Evolutionary conservation across 2,113 vertebrate genomes (phyloP).

Genomic region (Tyrannus savana): DNA sequence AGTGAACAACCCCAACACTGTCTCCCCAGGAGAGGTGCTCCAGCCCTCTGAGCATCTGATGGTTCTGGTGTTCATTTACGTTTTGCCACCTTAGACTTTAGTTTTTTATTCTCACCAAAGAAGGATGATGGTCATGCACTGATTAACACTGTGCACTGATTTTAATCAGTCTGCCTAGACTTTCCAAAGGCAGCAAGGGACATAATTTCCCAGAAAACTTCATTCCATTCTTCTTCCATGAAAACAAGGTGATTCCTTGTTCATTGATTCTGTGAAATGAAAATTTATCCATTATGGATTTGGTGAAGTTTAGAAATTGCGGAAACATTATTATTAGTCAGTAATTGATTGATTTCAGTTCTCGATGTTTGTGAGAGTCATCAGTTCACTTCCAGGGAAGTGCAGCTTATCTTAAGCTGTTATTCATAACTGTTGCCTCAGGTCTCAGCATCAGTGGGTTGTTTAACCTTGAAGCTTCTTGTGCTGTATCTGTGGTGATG

Average conservation of each 20-base stretch:
- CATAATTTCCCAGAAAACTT: neutral
- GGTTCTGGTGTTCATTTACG: neutral
- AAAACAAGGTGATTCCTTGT: neutral
- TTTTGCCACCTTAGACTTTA: neutral
- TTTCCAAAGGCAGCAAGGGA: neutral
- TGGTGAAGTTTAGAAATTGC: neutral
- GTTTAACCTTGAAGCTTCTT: conserved; percentile 67
- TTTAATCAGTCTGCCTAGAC: neutral
- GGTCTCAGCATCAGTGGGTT: neutral
- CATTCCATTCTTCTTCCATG: neutral
- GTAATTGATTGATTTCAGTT: conserved; percentile 18
- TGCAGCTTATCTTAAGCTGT: neutral
- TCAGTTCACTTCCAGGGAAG: neutral
- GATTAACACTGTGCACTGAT: neutral
- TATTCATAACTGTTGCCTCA: conserved; percentile 2
- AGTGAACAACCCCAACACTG: neutral
- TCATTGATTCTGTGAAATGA: neutral
- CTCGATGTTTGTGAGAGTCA: conserved; percentile 2
- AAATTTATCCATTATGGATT: neutral
- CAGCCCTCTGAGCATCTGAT: neutral
- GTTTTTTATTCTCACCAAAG: neutral
- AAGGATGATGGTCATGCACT: neutral
- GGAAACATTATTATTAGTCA: conserved; percentile 1
- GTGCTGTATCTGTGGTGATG: neutral
- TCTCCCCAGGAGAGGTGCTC: neutral